phyloP scores from a whole-genome alignment of 2,113 vertebrate genomes.

The Acinonyx jubatus region DNA sequence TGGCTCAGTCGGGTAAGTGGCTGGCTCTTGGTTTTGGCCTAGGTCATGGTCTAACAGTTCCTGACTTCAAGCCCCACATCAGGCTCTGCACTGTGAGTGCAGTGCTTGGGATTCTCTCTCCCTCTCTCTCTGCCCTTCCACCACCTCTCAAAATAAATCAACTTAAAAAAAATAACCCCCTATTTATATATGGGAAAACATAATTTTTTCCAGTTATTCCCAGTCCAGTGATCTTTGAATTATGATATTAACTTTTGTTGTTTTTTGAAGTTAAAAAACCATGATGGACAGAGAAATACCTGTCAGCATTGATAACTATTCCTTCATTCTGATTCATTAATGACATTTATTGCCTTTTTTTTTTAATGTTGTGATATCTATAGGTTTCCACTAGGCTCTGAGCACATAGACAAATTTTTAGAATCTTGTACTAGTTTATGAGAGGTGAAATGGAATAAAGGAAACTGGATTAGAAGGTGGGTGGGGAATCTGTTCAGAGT shows the following conservation, averaged over 20 bases:
- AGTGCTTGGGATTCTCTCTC: too few relatives aligned
- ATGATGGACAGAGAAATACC: neutral
- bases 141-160: too few relatives aligned
- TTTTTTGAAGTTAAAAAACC: neutral
- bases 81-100: too few relatives aligned
- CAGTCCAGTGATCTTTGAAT: neutral
- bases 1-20: too few relatives aligned
- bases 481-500: neutral
- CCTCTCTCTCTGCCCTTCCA: too few relatives aligned
- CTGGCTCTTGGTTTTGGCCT: too few relatives aligned
- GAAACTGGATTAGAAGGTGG: neutral
- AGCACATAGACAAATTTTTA: neutral
- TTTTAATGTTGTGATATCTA: neutral
- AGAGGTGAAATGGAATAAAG: neutral
- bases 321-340: neutral
- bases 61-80: too few relatives aligned
- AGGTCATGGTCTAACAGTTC: too few relatives aligned
- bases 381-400: neutral
- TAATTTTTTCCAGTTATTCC: constrained; percentile 8
- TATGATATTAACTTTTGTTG: neutral
- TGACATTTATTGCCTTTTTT: neutral
- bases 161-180: neutral
- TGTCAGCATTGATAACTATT: neutral
- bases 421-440: neutral
- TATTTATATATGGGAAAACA: neutral